phyloP scores from a whole-genome alignment of 2,797 vertebrate genomes.

The Acrossocheilus wenchowensis region DNA sequence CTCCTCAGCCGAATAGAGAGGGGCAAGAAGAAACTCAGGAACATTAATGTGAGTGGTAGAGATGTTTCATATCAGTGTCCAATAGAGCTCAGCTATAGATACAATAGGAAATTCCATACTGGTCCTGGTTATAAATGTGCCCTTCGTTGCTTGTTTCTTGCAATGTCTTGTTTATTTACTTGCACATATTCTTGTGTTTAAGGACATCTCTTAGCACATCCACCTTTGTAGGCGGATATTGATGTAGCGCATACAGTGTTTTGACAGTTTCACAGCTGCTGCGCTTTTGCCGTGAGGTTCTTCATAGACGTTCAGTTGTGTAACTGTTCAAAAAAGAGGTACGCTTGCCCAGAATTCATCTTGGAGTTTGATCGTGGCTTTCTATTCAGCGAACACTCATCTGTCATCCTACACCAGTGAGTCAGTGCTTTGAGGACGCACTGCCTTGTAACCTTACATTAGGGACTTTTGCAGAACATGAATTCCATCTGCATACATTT shows the following conservation, averaged over 20 bases:
- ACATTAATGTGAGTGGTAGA: constrained; percentile 80
- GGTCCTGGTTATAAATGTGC: background rate
- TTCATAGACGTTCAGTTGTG: constrained; percentile 41
- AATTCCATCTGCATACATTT: constrained; percentile 53
- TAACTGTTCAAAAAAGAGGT: constrained; percentile 37
- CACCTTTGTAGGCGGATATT: constrained; percentile 50
- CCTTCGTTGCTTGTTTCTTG: background rate
- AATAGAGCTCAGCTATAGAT: background rate
- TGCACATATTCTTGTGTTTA: constrained; percentile 21
- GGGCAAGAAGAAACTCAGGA: constrained; percentile 76
- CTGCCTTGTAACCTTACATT: constrained; percentile 38
- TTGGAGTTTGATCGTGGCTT: constrained; percentile 39
- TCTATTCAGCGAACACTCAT: constrained; percentile 47
- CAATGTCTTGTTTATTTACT: constrained; percentile 30
- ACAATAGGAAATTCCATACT: background rate
- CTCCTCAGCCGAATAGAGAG: constrained; percentile 74
- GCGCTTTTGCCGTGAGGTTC: constrained; percentile 27
- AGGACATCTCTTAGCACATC: constrained; percentile 29
- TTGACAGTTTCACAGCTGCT: constrained; percentile 45
- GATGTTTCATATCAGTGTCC: background rate
- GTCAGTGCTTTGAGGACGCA: constrained; percentile 54
- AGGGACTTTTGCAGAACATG: constrained; percentile 43
- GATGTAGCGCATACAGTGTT: constrained; percentile 37
- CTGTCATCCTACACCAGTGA: constrained; percentile 55
- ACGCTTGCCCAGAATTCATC: constrained; percentile 39